Percentiles rank a stretch among this genome's conserved stretches.
Evolutionary conservation across 2,113 vertebrate genomes (phyloP).

Genomic region (Forbesichthys agassizii): DNA sequence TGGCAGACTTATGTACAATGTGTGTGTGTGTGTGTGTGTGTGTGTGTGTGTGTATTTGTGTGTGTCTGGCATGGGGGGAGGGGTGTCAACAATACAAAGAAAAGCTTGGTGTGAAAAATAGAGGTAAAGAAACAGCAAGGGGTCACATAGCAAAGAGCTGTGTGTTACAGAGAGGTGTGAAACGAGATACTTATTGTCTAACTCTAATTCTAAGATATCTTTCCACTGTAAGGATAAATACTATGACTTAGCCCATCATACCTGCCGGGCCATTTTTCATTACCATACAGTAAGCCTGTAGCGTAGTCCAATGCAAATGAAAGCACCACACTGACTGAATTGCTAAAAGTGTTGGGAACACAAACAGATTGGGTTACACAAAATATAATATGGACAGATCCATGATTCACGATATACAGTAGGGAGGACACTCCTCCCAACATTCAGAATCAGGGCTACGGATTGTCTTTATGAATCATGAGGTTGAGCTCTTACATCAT

Average conservation of each 20-base stretch:
- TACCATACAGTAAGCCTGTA: conserved; percentile 4
- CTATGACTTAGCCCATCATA: conserved; percentile 33
- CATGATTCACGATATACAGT: conserved; percentile 30
- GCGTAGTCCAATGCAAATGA: conserved; percentile 60
- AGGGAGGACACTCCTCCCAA: conserved; percentile 41
- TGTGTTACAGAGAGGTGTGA: conserved; percentile 19
- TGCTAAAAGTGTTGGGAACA: neutral
- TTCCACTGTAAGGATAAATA: neutral
- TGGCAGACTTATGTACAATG: neutral
- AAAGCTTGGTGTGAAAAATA: conserved; percentile 2
- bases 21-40: no score
- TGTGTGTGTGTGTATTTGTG: no score
- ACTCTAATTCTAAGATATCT: conserved; percentile 25
- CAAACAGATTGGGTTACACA: conserved; percentile 4
- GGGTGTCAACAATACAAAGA: conserved; percentile 12
- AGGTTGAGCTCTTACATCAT: conserved; percentile 31
- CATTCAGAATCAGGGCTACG: conserved; percentile 40
- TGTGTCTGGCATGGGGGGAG: neutral
- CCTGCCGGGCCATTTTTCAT: conserved; percentile 9
- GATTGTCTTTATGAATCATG: conserved; percentile 47
- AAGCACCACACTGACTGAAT: conserved; percentile 11
- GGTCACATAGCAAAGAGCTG: conserved; percentile 5
- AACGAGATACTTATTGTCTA: conserved; percentile 28
- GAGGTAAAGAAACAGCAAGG: no score
- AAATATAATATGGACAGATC: conserved; percentile 8